Evolutionary conservation across 2,888 invertebrate species (phyloP).

Genomic region (Tetragnatha montana): DNA sequence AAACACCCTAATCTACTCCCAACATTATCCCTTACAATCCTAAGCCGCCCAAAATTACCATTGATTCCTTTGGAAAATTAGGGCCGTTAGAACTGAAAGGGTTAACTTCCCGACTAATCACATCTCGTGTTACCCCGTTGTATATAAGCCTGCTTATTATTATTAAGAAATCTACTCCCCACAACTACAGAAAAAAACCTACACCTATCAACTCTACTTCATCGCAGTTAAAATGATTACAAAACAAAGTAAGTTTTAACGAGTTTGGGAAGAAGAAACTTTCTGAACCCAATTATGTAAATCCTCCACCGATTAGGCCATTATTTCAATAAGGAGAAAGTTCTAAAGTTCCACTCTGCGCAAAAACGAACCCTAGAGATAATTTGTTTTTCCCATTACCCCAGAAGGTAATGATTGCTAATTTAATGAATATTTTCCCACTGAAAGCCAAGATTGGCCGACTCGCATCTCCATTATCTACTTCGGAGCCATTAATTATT

Average conservation of each 20-base stretch:
- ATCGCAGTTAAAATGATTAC: conserved; percentile 18
- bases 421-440: conserved; percentile 33
- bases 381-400: conserved; percentile 46
- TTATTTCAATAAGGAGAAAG: conserved; percentile 19
- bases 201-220: background rate
- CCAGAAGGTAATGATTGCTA: conserved; percentile 31
- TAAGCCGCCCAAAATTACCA: too few species aligned
- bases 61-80: too few species aligned
- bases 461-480: conserved; percentile 31
- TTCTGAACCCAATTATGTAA: conserved; percentile 42
- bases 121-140: too few species aligned
- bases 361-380: conserved; percentile 28
- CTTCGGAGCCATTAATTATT: conserved; percentile 46
- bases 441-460: conserved; percentile 9
- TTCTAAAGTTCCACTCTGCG: conserved; percentile 17
- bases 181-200: background rate
- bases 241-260: conserved; percentile 48
- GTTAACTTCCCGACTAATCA: too few species aligned
- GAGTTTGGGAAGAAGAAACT: conserved; percentile 49
- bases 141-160: background rate
- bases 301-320: conserved; percentile 37
- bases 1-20: too few species aligned
- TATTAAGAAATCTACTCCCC: background rate
- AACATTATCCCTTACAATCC: too few species aligned
- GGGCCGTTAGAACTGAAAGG: too few species aligned